phyloP scores from a whole-genome alignment of 1,140 invertebrate species.

The Metaphire vulgaris region DNA sequence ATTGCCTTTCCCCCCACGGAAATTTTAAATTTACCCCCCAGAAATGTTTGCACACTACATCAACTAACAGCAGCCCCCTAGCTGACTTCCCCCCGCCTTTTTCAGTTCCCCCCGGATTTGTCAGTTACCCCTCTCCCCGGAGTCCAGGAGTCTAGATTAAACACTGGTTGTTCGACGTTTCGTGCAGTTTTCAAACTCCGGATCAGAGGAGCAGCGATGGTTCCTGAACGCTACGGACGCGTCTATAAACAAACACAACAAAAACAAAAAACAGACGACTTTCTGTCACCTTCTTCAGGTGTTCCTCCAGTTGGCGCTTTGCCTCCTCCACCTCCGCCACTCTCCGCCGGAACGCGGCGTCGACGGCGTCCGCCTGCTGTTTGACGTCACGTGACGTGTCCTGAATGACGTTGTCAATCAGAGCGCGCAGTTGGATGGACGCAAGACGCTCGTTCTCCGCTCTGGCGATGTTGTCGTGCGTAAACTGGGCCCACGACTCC shows the following conservation, averaged over 20 bases:
- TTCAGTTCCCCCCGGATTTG: too few species aligned
- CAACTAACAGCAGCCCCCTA: too few species aligned
- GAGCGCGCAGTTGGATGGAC: slow-evolving; percentile 47
- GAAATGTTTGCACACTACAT: too few species aligned
- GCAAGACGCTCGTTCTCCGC: slow-evolving; percentile 52
- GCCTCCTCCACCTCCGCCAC: slow-evolving; percentile 50
- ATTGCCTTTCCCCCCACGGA: too few species aligned
- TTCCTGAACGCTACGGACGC: too few species aligned
- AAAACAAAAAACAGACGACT: slow-evolving; percentile 5
- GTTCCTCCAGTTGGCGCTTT: slow-evolving; percentile 49
- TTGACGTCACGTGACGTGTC: slow-evolving; percentile 51
- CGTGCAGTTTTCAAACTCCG: too few species aligned
- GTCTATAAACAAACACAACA: neutral
- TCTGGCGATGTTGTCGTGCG: slow-evolving; percentile 51
- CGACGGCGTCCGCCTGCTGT: slow-evolving; percentile 49
- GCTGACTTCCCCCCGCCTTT: too few species aligned
- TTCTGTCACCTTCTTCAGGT: slow-evolving; percentile 41
- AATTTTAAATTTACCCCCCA: too few species aligned
- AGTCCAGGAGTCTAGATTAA: too few species aligned
- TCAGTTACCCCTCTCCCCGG: too few species aligned
- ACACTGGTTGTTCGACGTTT: too few species aligned
- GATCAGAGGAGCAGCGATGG: too few species aligned
- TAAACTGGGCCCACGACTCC: slow-evolving; percentile 52
- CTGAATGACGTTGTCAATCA: slow-evolving; percentile 46
- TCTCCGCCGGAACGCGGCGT: slow-evolving; percentile 46